These are phyloP conservation scores for Troides helena DNA, from an alignment of 2,888 invertebrate genomes.

Conservation along the genomic window DNA sequence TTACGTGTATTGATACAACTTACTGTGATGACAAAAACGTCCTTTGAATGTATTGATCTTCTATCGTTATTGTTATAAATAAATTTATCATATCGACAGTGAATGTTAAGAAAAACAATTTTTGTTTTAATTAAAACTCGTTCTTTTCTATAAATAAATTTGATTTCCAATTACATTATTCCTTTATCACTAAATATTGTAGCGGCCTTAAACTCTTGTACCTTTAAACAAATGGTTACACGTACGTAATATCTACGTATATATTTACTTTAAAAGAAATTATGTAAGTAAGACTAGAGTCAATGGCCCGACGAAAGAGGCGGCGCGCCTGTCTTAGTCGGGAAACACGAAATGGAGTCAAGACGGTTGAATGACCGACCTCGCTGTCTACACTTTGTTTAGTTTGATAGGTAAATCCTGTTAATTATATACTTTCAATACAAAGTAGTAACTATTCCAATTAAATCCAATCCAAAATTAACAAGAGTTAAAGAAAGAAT, in stretches of 20 bases:
- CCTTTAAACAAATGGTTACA: neutral
- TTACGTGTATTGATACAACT: no score
- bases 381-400: constrained; percentile 28
- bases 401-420: constrained; percentile 8
- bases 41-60: no score
- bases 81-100: no score
- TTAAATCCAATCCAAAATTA: neutral
- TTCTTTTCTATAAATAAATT: neutral
- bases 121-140: no score
- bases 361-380: constrained; percentile 39
- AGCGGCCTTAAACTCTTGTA: neutral
- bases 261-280: constrained; percentile 27
- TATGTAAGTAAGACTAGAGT: constrained; percentile 36
- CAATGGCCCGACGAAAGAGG: constrained; percentile 34
- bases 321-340: constrained; percentile 32
- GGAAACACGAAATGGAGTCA: constrained; percentile 32
- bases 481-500: neutral
- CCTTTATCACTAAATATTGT: neutral
- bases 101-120: no score
- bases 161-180: neutral
- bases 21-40: no score
- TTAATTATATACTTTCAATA: neutral
- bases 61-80: no score
- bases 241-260: constrained; percentile 4
- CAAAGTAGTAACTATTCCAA: neutral